A percentile compares a stretch with the other conserved stretches of the same genome.
phyloP scores from a whole-genome alignment of 2,888 invertebrate genomes.

The Acanthopleura granulata region DNA sequence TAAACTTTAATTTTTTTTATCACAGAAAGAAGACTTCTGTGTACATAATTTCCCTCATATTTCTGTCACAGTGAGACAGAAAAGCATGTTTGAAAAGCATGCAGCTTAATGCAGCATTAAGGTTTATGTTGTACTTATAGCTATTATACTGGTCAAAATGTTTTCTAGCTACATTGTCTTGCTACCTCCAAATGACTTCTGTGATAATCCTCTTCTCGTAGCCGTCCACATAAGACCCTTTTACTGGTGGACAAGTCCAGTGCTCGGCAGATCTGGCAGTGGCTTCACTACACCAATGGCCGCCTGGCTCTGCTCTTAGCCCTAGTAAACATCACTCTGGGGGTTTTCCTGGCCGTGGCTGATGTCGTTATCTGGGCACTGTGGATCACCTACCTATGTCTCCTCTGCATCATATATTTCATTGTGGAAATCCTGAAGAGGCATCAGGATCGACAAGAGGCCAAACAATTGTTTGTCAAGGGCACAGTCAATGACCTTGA shows the following conservation, averaged over 20 bases:
- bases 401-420: conserved; percentile 31
- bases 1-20: too few species aligned
- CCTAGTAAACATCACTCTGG: conserved; percentile 40
- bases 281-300: conserved; percentile 36
- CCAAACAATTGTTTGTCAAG: not conserved
- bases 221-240: conserved; percentile 32
- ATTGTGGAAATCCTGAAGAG: conserved; percentile 6
- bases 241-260: conserved; percentile 27
- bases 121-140: too few species aligned
- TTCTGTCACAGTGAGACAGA: too few species aligned
- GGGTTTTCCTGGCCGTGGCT: conserved; percentile 38
- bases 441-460: not conserved
- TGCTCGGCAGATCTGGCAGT: conserved; percentile 37
- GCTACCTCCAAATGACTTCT: too few species aligned
- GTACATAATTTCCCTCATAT: too few species aligned
- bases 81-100: too few species aligned
- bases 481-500: not conserved
- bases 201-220: conserved; percentile 25
- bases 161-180: too few species aligned
- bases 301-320: conserved; percentile 34
- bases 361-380: conserved; percentile 33
- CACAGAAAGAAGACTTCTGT: too few species aligned
- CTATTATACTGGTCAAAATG: too few species aligned
- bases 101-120: too few species aligned
- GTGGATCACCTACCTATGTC: conserved; percentile 42